Conservation (phyloP, 2,113 vertebrate species). For the Pseudopodoces humilis region DNA sequence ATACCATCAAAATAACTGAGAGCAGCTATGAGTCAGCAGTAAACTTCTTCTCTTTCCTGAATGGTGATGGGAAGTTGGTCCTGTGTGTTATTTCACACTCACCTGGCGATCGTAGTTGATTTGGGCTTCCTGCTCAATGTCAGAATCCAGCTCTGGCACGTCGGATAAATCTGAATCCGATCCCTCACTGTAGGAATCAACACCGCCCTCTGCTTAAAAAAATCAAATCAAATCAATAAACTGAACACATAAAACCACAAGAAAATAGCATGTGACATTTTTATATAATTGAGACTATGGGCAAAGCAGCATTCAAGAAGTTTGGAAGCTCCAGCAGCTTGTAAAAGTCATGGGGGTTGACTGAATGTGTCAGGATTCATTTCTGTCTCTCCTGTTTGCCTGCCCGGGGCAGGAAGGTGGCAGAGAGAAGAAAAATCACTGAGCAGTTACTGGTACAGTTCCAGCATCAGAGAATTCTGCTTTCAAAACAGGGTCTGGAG, state of each 20-base stretch:
- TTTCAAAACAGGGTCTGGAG: background rate
- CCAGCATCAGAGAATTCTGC: background rate
- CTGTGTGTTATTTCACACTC: background rate
- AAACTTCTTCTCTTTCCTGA: background rate
- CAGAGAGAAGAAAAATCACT: background rate
- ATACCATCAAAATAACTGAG: background rate
- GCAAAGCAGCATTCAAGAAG: background rate
- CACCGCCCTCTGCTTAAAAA: slow-evolving; percentile 80
- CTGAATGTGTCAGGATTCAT: background rate
- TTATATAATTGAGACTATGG: background rate
- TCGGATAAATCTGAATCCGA: slow-evolving; percentile 95
- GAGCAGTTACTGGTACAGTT: background rate
- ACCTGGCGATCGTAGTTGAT: slow-evolving; percentile 96
- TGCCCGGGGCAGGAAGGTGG: background rate
- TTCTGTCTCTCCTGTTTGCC: background rate
- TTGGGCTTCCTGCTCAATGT: slow-evolving; percentile 98
- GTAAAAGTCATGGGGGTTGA: background rate
- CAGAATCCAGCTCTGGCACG: slow-evolving; percentile 94
- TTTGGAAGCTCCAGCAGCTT: background rate
- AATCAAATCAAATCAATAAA: background rate
- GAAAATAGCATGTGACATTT: background rate
- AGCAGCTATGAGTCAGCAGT: background rate
- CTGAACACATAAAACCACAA: background rate
- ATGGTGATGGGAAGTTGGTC: background rate
- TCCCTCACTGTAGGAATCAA: slow-evolving; percentile 94